Percentiles rank a stretch among this genome's conserved stretches.
phyloP scores from a whole-genome alignment of 2,888 invertebrate genomes.

The Zygothrica quintamaculata region DNA sequence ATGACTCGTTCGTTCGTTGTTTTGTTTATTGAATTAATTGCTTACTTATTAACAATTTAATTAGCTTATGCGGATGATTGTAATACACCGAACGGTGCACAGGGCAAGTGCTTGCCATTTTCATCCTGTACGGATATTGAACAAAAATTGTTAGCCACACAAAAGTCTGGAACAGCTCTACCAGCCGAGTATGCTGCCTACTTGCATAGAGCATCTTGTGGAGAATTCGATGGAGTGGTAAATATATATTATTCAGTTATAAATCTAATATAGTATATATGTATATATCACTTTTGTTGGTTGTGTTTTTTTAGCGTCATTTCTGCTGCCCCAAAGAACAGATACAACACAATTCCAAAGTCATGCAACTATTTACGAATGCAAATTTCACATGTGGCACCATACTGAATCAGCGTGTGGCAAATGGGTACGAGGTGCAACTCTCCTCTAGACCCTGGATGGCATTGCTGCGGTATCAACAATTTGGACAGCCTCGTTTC shows the following conservation, averaged over 20 bases:
- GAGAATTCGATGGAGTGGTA: constrained; percentile 58
- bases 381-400: constrained; percentile 57
- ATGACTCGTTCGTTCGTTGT: constrained; percentile 34
- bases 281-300: too few relatives aligned
- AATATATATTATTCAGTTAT: too few relatives aligned
- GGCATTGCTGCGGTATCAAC: constrained; percentile 67
- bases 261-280: too few relatives aligned
- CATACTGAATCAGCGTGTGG: constrained; percentile 57
- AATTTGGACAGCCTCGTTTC: constrained; percentile 44
- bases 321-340: constrained; percentile 67
- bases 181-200: constrained; percentile 44
- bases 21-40: constrained; percentile 34
- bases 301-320: constrained; percentile 57
- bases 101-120: constrained; percentile 71
- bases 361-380: constrained; percentile 48
- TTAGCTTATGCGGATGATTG: constrained; percentile 72
- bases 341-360: constrained; percentile 71
- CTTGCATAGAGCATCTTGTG: constrained; percentile 57
- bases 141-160: constrained; percentile 36
- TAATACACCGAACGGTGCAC: constrained; percentile 53
- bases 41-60: constrained; percentile 30
- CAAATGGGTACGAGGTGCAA: constrained; percentile 70
- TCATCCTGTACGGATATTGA: constrained; percentile 67
- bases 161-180: constrained; percentile 27
- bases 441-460: constrained; percentile 77